Percentiles rank a stretch among this genome's conserved stretches.
These are phyloP conservation scores for Dexiosoma caninum DNA, from an alignment of 2,888 invertebrate genomes.

Conservation along the genomic window DNA sequence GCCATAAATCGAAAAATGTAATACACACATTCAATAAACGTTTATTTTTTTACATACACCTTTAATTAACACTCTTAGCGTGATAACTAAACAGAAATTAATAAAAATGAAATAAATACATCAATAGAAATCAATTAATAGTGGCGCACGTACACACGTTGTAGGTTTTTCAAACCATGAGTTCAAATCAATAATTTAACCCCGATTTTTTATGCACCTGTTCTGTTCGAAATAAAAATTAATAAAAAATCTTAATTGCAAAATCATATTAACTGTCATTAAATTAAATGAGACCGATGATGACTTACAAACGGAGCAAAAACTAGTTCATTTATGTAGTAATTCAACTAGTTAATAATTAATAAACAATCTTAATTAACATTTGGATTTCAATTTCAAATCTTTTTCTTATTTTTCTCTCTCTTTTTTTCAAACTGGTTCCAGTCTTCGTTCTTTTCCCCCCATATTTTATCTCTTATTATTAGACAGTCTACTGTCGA, in stretches of 20 bases:
- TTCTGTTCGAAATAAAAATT: not conserved
- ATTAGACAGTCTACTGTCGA: no score
- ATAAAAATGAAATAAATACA: not conserved
- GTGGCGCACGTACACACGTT: not conserved
- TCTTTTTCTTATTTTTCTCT: not conserved
- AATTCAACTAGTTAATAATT: not conserved
- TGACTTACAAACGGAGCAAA: not conserved
- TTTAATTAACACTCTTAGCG: not conserved
- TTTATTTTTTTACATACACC: not conserved
- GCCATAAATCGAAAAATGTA: no score
- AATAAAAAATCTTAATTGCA: conserved; percentile 33
- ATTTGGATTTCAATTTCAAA: not conserved
- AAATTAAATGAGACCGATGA: conserved; percentile 2
- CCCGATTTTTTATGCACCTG: conserved; percentile 23
- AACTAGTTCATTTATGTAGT: not conserved
- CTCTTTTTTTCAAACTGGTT: not conserved
- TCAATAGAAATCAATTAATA: not conserved
- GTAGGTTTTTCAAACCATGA: not conserved
- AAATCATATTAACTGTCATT: conserved; percentile 47
- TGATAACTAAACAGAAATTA: conserved; percentile 1
- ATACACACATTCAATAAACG: not conserved
- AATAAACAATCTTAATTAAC: not conserved
- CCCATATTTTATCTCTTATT: no score
- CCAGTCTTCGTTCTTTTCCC: no score
- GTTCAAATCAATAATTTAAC: conserved; percentile 49